A percentile compares a stretch with the other conserved stretches of the same genome.
Conservation (phyloP, 2,888 invertebrate genomes). For the Philaethria dido region DNA sequence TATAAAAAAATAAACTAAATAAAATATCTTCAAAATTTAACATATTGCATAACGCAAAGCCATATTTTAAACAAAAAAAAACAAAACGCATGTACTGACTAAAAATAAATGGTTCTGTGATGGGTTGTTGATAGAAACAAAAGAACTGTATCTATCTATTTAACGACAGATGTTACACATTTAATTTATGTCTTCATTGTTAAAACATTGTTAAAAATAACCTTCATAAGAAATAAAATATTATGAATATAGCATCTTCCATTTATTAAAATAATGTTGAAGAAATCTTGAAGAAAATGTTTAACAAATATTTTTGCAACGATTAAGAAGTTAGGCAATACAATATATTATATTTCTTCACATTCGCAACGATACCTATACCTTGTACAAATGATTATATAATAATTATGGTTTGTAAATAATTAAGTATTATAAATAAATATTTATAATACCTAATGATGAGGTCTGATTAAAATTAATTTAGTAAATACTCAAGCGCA, state of each 20-base stretch:
- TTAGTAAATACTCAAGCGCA: constrained; percentile 1
- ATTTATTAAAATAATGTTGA: too few species aligned
- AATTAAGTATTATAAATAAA: too few species aligned
- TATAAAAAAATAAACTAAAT: background rate
- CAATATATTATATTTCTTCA: background rate
- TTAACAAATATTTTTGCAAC: background rate
- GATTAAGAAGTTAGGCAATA: background rate
- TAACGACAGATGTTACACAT: background rate
- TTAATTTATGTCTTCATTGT: background rate
- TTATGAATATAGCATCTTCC: too few species aligned
- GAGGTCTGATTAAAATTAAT: background rate
- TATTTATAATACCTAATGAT: too few species aligned
- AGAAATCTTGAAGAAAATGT: too few species aligned
- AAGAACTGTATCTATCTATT: background rate
- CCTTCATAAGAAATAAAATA: too few species aligned
- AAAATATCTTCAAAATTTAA: background rate
- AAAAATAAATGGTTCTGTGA: background rate
- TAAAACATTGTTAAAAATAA: too few species aligned
- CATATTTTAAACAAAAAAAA: background rate
- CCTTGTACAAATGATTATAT: background rate
- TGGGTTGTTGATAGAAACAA: background rate
- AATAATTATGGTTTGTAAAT: too few species aligned
- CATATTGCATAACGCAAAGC: background rate
- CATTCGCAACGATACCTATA: background rate
- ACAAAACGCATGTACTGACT: constrained; percentile 3